phyloP scores from a whole-genome alignment of 1,140 invertebrate species.

The Danaus melanippus region DNA sequence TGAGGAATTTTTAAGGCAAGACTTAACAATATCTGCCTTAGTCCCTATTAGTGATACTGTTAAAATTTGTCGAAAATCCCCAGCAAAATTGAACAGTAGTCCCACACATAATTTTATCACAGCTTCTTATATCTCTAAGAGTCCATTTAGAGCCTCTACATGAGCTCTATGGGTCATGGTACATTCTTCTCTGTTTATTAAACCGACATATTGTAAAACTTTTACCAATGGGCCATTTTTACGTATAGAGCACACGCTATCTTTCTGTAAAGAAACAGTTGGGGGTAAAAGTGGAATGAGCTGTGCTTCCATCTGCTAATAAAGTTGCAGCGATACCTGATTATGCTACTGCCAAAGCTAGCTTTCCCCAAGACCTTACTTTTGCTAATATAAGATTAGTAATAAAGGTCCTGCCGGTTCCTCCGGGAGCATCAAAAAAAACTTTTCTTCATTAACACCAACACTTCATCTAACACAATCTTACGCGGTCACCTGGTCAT shows the following conservation, averaged over 20 bases:
- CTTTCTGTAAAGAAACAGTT: constrained; percentile 9
- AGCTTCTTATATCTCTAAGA: constrained; percentile 25
- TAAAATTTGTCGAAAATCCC: constrained; percentile 23
- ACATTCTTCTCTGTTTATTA: constrained; percentile 32
- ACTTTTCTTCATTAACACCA: too few relatives aligned
- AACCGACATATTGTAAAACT: constrained; percentile 10
- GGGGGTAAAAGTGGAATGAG: constrained; percentile 13
- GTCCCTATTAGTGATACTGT: constrained; percentile 19
- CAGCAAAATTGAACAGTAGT: constrained; percentile 26
- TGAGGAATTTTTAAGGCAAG: constrained; percentile 21
- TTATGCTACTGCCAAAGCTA: too few relatives aligned
- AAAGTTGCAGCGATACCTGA: not conserved
- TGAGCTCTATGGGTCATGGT: constrained; percentile 25
- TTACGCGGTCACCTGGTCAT: too few relatives aligned
- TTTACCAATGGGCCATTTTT: constrained; percentile 14
- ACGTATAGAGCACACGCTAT: constrained; percentile 4
- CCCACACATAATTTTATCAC: constrained; percentile 30
- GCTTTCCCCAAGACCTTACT: too few relatives aligned
- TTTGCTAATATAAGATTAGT: too few relatives aligned
- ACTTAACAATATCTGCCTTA: constrained; percentile 10
- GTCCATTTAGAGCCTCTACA: constrained; percentile 27
- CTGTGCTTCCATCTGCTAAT: too few relatives aligned
- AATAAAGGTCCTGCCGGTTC: too few relatives aligned
- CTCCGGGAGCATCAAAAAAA: too few relatives aligned
- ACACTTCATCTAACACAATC: too few relatives aligned